These are phyloP conservation scores for Apostichopus leukothele DNA, from an alignment of 53 echinoderm and acorn worm genomes.

Conservation along the genomic window DNA sequence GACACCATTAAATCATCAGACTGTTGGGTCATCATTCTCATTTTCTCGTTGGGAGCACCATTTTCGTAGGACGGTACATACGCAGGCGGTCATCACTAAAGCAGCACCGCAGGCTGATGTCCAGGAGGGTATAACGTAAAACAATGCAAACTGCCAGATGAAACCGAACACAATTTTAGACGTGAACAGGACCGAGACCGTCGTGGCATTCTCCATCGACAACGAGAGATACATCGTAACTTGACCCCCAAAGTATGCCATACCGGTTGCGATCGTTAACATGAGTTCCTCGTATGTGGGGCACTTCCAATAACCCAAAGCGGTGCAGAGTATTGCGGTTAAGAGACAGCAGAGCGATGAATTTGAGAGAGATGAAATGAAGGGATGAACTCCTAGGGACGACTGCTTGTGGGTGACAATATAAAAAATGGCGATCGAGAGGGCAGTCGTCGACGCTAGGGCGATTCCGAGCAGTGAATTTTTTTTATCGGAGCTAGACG, in stretches of 20 bases:
- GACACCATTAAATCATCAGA: no score
- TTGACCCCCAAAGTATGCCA: not conserved
- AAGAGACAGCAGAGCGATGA: not conserved
- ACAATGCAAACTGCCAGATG: conserved; percentile 18
- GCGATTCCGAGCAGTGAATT: not conserved
- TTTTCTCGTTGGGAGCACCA: not conserved
- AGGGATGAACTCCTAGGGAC: not conserved
- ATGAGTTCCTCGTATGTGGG: not conserved
- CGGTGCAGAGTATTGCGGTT: not conserved
- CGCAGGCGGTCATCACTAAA: conserved; percentile 20
- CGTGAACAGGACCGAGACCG: conserved; percentile 1
- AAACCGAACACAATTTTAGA: conserved; percentile 8
- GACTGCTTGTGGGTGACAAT: not conserved
- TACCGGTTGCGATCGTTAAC: not conserved
- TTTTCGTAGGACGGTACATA: not conserved
- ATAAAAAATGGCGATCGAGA: not conserved
- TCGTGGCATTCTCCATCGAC: not conserved
- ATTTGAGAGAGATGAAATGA: not conserved
- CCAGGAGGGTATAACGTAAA: conserved; percentile 5
- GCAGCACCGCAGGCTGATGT: conserved; percentile 1
- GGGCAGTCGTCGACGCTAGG: not conserved
- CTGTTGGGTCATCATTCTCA: no score
- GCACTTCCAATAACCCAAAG: not conserved
- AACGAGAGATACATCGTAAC: not conserved
- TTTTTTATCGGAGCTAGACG: not conserved